Evolutionary conservation across 2,797 vertebrate genomes (phyloP).

Genomic region (Orientallactaga sibirica): DNA sequence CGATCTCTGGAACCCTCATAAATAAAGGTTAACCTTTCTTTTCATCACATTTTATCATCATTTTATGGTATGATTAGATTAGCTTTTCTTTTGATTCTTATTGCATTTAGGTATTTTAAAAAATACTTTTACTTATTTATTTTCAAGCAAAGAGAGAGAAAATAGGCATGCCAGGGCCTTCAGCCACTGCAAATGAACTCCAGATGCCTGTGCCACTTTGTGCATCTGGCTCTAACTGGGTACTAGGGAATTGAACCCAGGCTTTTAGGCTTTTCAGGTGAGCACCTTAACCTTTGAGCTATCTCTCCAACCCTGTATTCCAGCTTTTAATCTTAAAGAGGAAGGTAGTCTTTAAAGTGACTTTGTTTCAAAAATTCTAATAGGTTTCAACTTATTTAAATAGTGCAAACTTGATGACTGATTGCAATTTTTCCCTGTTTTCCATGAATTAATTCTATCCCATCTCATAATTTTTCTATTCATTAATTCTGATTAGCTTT

Average conservation of each 20-base stretch:
- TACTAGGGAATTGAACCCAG: too few relatives aligned
- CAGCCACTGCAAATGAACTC: too few relatives aligned
- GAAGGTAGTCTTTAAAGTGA: neutral
- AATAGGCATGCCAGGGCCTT: too few relatives aligned
- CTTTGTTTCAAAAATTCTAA: slow-evolving; percentile 63
- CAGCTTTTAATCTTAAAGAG: neutral
- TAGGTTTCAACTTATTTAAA: slow-evolving; percentile 72
- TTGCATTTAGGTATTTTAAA: neutral
- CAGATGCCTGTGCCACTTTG: too few relatives aligned
- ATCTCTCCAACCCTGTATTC: too few relatives aligned
- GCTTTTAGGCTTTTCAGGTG: too few relatives aligned
- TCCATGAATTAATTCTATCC: slow-evolving; percentile 68
- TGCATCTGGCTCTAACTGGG: too few relatives aligned
- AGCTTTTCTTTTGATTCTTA: neutral
- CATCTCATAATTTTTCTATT: slow-evolving; percentile 77
- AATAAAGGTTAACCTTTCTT: slow-evolving; percentile 6
- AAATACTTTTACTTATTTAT: too few relatives aligned
- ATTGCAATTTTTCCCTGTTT: slow-evolving; percentile 70
- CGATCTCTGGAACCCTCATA: neutral
- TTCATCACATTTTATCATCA: neutral
- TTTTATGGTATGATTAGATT: neutral
- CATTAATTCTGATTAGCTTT: slow-evolving; percentile 82
- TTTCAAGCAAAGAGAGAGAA: too few relatives aligned
- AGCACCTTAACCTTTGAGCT: too few relatives aligned
- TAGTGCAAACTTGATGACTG: slow-evolving; percentile 63